Conservation (phyloP, 2,797 vertebrate species). For the Sylvilagus floridanus region DNA sequence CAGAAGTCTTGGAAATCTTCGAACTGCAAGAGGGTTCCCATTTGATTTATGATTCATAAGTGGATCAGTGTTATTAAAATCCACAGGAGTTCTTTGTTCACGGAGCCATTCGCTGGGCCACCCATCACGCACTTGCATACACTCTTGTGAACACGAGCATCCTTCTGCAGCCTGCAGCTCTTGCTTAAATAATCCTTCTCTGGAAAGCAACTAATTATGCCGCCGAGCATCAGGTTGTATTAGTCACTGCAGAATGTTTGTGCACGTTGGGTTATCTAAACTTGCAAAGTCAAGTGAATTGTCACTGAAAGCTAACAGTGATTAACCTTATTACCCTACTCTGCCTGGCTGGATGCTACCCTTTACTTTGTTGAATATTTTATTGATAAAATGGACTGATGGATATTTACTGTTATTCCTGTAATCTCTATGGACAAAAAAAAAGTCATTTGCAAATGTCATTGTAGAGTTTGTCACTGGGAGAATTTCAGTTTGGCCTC, state of each 20-base stretch:
- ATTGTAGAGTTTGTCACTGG: not conserved
- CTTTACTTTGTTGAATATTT: conserved; percentile 62
- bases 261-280: conserved; percentile 43
- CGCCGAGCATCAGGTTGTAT: conserved; percentile 29
- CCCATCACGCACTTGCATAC: conserved; percentile 57
- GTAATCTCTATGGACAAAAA: conserved; percentile 1
- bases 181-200: conserved; percentile 72
- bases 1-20: conserved; percentile 76
- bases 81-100: conserved; percentile 82
- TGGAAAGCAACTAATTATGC: conserved; percentile 69
- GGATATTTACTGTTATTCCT: not conserved
- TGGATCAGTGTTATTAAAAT: conserved; percentile 83
- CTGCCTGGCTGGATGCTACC: not conserved
- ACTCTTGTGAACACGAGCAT: conserved; percentile 40
- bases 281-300: conserved; percentile 57
- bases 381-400: conserved; percentile 64
- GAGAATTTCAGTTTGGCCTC: conserved; percentile 30
- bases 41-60: conserved; percentile 83
- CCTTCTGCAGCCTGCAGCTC: conserved; percentile 61
- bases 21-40: conserved; percentile 67
- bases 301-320: conserved; percentile 37
- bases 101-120: conserved; percentile 67
- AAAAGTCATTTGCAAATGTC: conserved; percentile 24
- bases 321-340: conserved; percentile 14
- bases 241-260: conserved; percentile 33